A percentile compares a stretch with the other conserved stretches of the same genome.
These are phyloP conservation scores for Emydocephalus ijimae DNA, from an alignment of 2,113 vertebrate species.

Conservation along the genomic window DNA sequence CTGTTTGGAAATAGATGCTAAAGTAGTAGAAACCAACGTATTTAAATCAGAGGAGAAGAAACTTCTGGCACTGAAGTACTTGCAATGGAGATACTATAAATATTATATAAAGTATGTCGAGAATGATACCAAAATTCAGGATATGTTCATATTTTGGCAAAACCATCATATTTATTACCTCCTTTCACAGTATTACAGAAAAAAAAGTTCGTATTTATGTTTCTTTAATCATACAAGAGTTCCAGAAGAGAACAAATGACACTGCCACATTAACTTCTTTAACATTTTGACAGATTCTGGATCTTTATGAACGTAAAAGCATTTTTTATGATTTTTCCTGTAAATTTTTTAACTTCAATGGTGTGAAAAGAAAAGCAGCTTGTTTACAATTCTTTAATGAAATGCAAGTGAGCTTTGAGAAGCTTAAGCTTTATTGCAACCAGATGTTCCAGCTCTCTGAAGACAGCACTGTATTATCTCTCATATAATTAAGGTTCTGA, in stretches of 20 bases:
- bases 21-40: background rate
- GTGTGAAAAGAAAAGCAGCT: background rate
- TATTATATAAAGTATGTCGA: background rate
- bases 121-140: background rate
- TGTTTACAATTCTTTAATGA: background rate
- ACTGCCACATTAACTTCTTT: background rate
- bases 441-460: constrained; percentile 4
- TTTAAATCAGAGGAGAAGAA: background rate
- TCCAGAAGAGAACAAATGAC: background rate
- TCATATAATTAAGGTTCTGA: constrained; percentile 8
- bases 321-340: background rate
- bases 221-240: background rate
- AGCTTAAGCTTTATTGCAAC: background rate
- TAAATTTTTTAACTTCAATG: background rate
- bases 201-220: background rate
- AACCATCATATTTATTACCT: background rate
- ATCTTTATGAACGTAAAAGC: background rate
- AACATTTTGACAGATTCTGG: background rate
- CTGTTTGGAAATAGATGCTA: background rate
- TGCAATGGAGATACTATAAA: background rate
- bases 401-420: background rate
- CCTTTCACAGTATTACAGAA: background rate
- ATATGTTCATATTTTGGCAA: background rate
- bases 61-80: background rate
- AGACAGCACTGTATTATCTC: background rate